Evolutionary conservation across 2,888 invertebrate species (phyloP).

Genomic region (Lymantria dispar): DNA sequence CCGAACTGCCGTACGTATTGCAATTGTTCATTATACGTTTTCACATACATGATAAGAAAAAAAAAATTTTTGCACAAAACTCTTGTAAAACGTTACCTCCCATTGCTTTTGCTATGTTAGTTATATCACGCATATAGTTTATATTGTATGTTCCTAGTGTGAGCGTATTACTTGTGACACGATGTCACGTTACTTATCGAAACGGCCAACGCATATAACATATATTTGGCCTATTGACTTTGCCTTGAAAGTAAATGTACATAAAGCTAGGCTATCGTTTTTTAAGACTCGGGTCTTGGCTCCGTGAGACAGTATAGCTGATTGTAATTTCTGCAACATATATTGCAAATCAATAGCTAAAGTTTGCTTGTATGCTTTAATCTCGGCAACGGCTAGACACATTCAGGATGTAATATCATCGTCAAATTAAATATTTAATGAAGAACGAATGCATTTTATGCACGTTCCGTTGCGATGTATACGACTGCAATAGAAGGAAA

Average conservation of each 20-base stretch:
- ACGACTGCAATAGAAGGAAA: too few relatives aligned
- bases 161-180: conserved; percentile 15
- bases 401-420: too few relatives aligned
- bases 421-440: too few relatives aligned
- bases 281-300: neutral
- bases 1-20: conserved; percentile 1
- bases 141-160: conserved; percentile 33
- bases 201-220: neutral
- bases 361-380: too few relatives aligned
- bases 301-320: neutral
- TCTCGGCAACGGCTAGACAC: too few relatives aligned
- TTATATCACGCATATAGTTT: conserved; percentile 18
- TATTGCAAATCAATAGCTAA: too few relatives aligned
- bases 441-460: too few relatives aligned
- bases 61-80: conserved; percentile 10
- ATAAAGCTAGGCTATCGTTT: conserved; percentile 8
- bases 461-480: too few relatives aligned
- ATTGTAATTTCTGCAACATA: too few relatives aligned
- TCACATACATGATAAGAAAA: neutral
- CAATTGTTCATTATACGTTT: conserved; percentile 6
- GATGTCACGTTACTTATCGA: neutral
- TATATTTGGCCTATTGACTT: neutral
- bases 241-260: neutral
- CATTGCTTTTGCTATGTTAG: conserved; percentile 30
- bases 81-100: conserved; percentile 26